phyloP scores from a whole-genome alignment of 2,888 invertebrate species.

The Branchellion lobata region DNA sequence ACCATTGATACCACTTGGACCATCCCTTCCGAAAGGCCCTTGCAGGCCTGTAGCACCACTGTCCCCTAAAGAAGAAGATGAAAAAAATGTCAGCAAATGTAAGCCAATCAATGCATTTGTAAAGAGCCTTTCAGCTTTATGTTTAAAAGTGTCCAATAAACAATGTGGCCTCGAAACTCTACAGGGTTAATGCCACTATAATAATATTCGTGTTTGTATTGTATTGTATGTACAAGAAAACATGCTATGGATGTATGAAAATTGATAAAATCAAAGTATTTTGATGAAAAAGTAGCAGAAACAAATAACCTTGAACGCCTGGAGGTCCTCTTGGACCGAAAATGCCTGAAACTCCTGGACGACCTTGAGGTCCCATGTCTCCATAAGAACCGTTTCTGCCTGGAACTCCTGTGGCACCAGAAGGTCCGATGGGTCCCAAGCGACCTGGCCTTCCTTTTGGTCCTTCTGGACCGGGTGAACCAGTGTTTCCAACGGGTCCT shows the following conservation, averaged over 20 bases:
- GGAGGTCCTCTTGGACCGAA: not conserved
- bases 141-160: not conserved
- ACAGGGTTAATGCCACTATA: too few species aligned
- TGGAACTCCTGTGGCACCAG: conserved; percentile 1
- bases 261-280: not conserved
- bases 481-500: conserved; percentile 39
- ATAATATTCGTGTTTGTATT: too few species aligned
- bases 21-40: not conserved
- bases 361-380: conserved; percentile 25
- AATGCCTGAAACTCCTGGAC: not conserved
- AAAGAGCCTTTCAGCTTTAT: not conserved
- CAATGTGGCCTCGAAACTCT: too few species aligned
- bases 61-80: not conserved
- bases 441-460: not conserved
- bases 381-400: conserved; percentile 28
- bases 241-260: not conserved
- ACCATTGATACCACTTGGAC: not conserved
- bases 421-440: not conserved
- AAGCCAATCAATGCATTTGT: not conserved
- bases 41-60: conserved; percentile 1
- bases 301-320: not conserved
- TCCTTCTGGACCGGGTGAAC: conserved; percentile 21
- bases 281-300: too few species aligned
- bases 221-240: too few species aligned
- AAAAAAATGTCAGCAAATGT: too few species aligned